Percentiles rank a stretch among this genome's conserved stretches.
These are phyloP conservation scores for Oceanodroma tethys DNA, from an alignment of 2,113 vertebrate genomes.

Conservation along the genomic window DNA sequence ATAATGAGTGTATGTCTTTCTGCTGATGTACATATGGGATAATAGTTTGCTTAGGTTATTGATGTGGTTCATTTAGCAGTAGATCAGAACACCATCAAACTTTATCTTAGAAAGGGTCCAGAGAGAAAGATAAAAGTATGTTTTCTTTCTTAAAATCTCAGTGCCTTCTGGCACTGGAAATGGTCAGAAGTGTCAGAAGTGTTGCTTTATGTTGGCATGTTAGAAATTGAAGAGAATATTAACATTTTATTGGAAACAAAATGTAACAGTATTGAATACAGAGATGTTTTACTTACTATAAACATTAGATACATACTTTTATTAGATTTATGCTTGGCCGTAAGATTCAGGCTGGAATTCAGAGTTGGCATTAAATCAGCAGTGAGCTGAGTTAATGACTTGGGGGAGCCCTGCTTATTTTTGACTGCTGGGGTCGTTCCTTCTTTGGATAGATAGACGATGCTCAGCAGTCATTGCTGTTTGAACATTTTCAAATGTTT, in stretches of 20 bases:
- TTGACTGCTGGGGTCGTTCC: not conserved
- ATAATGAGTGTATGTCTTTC: slow-evolving; percentile 11
- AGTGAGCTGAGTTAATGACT: not conserved
- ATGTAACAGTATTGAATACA: not conserved
- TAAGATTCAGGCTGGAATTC: not conserved
- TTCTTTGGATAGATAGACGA: not conserved
- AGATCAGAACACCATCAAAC: not conserved
- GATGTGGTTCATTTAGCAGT: not conserved
- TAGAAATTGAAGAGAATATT: not conserved
- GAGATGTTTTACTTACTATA: not conserved
- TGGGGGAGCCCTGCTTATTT: not conserved
- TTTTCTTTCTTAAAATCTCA: not conserved
- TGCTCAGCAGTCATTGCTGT: not conserved
- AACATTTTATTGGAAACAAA: not conserved
- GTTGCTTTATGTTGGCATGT: not conserved
- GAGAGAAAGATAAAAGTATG: not conserved
- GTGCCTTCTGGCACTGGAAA: not conserved
- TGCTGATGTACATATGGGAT: not conserved
- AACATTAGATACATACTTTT: not conserved
- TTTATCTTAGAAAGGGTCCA: not conserved
- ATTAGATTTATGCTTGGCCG: not conserved
- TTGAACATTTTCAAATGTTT: not conserved
- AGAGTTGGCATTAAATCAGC: not conserved
- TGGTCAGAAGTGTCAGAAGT: not conserved
- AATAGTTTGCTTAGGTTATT: not conserved